Evolutionary conservation across 2,888 invertebrate genomes (phyloP).

Genomic region (Kryphioiulus occultus): DNA sequence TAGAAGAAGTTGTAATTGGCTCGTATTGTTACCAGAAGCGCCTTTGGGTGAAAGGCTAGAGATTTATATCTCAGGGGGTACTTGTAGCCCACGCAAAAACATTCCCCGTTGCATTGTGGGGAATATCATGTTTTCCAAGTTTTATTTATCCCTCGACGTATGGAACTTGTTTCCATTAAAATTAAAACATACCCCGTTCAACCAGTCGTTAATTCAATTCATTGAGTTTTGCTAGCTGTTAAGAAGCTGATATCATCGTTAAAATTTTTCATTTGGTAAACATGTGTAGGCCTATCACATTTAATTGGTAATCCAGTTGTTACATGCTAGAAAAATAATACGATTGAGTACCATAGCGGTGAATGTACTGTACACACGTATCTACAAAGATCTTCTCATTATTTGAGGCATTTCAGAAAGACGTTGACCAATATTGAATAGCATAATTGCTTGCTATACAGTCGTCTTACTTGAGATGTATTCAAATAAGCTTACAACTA

Average conservation of each 20-base stretch:
- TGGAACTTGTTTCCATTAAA: background rate
- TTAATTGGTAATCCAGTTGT: background rate
- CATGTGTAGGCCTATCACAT: background rate
- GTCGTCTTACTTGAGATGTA: too few relatives aligned
- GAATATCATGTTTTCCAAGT: background rate
- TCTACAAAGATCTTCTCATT: too few relatives aligned
- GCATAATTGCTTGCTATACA: too few relatives aligned
- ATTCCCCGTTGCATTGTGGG: background rate
- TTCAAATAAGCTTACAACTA: too few relatives aligned
- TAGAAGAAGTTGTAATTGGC: background rate
- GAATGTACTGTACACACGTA: too few relatives aligned
- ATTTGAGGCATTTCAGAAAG: too few relatives aligned
- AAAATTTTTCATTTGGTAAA: too few relatives aligned
- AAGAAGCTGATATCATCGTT: background rate
- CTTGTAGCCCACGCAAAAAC: background rate
- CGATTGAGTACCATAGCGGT: background rate
- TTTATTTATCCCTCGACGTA: background rate
- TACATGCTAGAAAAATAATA: background rate
- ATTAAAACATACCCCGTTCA: background rate
- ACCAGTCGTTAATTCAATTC: background rate
- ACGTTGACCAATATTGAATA: too few relatives aligned
- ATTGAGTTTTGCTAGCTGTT: background rate
- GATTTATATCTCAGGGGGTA: background rate
- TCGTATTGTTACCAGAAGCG: background rate
- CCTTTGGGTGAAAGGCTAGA: background rate